These are phyloP conservation scores for Psilopsiagon aymara DNA, from an alignment of 2,113 vertebrate species.

Conservation along the genomic window DNA sequence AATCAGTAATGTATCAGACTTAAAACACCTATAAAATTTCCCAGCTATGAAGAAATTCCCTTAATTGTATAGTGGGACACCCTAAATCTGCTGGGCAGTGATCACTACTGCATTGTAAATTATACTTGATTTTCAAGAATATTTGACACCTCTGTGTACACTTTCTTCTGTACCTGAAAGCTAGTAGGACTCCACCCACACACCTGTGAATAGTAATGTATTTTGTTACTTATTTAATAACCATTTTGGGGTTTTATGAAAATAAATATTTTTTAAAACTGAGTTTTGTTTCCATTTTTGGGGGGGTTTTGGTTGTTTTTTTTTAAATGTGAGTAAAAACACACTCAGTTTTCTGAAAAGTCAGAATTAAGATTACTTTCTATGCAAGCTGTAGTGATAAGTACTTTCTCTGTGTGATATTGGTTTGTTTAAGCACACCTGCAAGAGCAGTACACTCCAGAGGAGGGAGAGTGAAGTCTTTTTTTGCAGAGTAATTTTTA, in stretches of 20 bases:
- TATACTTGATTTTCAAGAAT: neutral
- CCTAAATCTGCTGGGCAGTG: neutral
- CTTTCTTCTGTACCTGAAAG: neutral
- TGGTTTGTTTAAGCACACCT: neutral
- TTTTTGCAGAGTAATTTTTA: neutral
- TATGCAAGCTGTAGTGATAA: neutral
- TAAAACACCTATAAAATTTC: neutral
- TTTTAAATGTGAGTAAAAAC: neutral
- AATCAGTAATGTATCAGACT: neutral
- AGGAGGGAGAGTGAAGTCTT: neutral
- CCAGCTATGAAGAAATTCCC: neutral
- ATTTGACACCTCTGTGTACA: neutral
- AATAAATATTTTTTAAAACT: neutral
- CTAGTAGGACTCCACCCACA: neutral
- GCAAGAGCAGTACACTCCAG: neutral
- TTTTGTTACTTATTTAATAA: neutral
- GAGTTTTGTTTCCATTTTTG: neutral
- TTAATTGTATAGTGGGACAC: neutral
- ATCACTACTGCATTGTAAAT: neutral
- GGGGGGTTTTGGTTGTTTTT: fast-evolving
- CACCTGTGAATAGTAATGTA: neutral
- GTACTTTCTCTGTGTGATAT: neutral
- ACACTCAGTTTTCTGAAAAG: neutral
- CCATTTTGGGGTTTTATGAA: neutral
- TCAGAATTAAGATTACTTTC: neutral